Evolutionary conservation across 2,113 vertebrate genomes (phyloP), one percentile per base, ranked within the genome.

Genomic region (Telmatochromis bifrenatus): DNA sequence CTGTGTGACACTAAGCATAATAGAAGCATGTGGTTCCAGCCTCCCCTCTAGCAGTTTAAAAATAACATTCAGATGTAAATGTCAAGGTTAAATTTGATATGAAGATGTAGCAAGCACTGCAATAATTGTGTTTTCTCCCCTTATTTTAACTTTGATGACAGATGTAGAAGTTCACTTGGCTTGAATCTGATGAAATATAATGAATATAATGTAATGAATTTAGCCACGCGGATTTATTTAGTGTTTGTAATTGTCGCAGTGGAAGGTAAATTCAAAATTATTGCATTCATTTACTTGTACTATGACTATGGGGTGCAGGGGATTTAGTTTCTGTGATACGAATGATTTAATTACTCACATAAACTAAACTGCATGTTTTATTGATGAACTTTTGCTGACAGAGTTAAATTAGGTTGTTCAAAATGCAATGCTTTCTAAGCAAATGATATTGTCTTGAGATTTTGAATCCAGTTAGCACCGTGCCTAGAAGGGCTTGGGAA

Each of bases 1-100:
- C 55, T 47, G 31, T 53, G 21, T 65, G 70, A 86, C 45, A 58
- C 68, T 62, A 49, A 83, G 65, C 26, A 56, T 81, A 62, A 89
- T 14, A 19, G 33, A n/a, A 87, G n/a, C 45, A 68, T 68, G 49
- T 5, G 11, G 21, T 28, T 84, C 70, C 55, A 87, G 70, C 65
- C 47, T 23, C 21, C n/a, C 55, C 26, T 68, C 80, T 68, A 88
- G 79, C 35, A 62, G 73, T 35, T 81, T 82, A 73, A 84, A 90
- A 92, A 91, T 33, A 87, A 84, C 33, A 85, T 75, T 58, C 53
- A 62, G 60, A 89, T 90, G 82, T 82, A 91, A 88, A 92, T 86
- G 75, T 84, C 88, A 91, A 87, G 84, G 82, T 88, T 85, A 77
- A 56, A 88, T 93, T 88, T 88, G 87, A 91, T 60, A 82, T 79